These are phyloP conservation scores for Sabellastarte sp. DNA, from an alignment of 2,888 invertebrate species.

Conservation along the genomic window DNA sequence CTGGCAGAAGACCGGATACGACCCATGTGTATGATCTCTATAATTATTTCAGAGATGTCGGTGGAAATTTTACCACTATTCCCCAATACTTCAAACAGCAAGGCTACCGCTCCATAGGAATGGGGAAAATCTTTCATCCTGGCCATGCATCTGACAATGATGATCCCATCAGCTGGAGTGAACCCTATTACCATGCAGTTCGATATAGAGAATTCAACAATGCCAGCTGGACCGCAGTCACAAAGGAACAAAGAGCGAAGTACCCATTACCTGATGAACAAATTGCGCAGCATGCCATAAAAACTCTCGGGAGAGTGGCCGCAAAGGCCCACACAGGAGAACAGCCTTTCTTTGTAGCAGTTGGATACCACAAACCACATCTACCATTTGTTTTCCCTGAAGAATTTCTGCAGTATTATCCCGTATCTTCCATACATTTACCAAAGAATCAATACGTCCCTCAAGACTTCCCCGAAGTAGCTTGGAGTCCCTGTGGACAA, in stretches of 20 bases:
- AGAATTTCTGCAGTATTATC: too few species aligned
- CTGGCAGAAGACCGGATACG: conserved; percentile 26
- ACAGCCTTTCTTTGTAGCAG: conserved; percentile 33
- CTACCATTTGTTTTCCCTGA: too few species aligned
- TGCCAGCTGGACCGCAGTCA: conserved; percentile 33
- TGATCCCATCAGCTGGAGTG: too few species aligned
- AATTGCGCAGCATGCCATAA: conserved; percentile 21
- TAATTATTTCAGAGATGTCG: conserved; percentile 24
- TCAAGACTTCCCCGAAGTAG: conserved; percentile 31
- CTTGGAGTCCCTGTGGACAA: conserved; percentile 34
- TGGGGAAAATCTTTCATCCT: too few species aligned
- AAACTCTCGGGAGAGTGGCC: conserved; percentile 14
- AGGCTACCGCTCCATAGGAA: too few species aligned
- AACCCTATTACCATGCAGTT: too few species aligned
- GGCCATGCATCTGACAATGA: too few species aligned
- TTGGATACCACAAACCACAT: too few species aligned
- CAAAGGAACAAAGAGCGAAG: conserved; percentile 18
- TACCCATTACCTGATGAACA: conserved; percentile 23
- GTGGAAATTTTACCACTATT: too few species aligned
- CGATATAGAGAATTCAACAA: too few species aligned
- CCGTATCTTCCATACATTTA: conserved; percentile 18
- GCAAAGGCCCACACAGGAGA: conserved; percentile 6
- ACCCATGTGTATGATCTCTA: conserved; percentile 24
- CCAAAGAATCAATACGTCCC: conserved; percentile 37
- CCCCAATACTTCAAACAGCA: too few species aligned